Evolutionary conservation across 2,888 invertebrate species (phyloP).

Genomic region (Sminthurides aquaticus): DNA sequence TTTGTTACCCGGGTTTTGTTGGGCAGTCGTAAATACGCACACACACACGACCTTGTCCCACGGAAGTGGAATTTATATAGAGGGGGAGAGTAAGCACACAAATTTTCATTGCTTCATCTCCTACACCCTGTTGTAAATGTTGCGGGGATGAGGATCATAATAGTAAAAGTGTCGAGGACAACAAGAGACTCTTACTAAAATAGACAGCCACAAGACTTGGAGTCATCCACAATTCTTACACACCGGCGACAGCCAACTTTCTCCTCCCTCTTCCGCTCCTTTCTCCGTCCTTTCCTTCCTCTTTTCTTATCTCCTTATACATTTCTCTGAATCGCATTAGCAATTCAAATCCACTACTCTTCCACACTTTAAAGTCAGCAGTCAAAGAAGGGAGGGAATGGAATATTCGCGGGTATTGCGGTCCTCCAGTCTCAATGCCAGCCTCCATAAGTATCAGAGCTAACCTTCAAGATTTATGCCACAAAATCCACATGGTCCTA

Average conservation of each 20-base stretch:
- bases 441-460: too few relatives aligned
- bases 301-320: neutral
- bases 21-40: too few relatives aligned
- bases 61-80: too few relatives aligned
- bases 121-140: neutral
- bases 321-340: neutral
- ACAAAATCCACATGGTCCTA: too few relatives aligned
- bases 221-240: too few relatives aligned
- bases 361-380: neutral
- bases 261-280: neutral
- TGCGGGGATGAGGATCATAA: neutral
- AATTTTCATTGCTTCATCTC: neutral
- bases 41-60: too few relatives aligned
- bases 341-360: neutral
- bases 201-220: too few relatives aligned
- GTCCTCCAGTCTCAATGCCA: too few relatives aligned
- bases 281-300: neutral
- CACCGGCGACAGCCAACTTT: neutral
- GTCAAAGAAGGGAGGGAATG: neutral
- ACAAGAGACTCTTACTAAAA: neutral
- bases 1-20: too few relatives aligned
- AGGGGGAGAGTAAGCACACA: too few relatives aligned
- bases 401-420: too few relatives aligned
- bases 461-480: too few relatives aligned
- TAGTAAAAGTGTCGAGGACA: neutral